Evolutionary conservation across 2,888 invertebrate species (phyloP).

Genomic region (Boloria selene): DNA sequence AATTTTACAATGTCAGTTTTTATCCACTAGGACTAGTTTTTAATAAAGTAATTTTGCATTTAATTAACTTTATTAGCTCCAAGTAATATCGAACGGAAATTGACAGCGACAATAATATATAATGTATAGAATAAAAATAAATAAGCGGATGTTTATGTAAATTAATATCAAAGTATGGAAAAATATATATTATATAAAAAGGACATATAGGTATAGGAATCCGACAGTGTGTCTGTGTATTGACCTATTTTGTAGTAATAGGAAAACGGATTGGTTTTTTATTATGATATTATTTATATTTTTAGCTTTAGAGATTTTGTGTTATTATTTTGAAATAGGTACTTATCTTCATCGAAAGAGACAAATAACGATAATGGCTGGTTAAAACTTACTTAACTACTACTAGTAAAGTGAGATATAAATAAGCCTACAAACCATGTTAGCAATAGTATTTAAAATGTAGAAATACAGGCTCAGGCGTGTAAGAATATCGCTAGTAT

Average conservation of each 20-base stretch:
- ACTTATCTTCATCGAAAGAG: no score
- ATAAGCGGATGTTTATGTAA: slow-evolving; percentile 9
- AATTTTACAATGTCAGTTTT: not conserved
- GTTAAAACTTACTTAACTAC: not conserved
- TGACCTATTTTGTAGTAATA: no score
- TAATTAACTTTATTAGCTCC: not conserved
- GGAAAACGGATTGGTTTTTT: no score
- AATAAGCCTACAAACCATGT: slow-evolving; percentile 38
- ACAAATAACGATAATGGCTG: not conserved
- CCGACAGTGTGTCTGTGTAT: no score
- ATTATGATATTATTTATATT: no score
- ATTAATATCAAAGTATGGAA: slow-evolving; percentile 2
- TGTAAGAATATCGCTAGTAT: slow-evolving; percentile 62
- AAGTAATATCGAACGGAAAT: slow-evolving; percentile 8
- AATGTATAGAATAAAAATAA: no score
- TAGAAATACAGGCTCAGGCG: slow-evolving; percentile 49
- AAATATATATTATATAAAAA: not conserved
- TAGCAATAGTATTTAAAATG: slow-evolving; percentile 49
- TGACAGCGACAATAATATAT: not conserved
- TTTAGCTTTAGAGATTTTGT: no score
- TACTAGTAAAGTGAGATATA: slow-evolving; percentile 9
- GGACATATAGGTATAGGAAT: not conserved
- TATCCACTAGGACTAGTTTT: not conserved
- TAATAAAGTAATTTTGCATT: not conserved
- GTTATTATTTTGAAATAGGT: no score